These are phyloP conservation scores for Psilopogon haemacephalus DNA, from an alignment of 2,113 vertebrate species.

Conservation along the genomic window DNA sequence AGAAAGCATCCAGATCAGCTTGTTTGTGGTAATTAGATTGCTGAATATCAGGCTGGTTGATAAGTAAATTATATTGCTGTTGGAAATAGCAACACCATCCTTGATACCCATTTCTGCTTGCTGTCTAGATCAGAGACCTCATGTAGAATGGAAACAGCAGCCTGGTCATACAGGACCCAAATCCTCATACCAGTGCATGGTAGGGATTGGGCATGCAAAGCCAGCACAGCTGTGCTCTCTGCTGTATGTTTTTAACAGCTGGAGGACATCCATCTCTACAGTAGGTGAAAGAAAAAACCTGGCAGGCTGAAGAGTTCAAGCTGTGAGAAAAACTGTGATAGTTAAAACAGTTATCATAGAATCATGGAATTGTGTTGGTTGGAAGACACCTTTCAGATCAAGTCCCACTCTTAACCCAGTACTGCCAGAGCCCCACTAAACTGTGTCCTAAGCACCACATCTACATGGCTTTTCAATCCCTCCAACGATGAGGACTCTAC, in stretches of 20 bases:
- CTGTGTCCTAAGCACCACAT: too few relatives aligned
- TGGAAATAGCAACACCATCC: not conserved
- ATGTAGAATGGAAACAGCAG: not conserved
- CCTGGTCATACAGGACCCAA: rapidly evolving
- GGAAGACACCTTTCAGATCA: too few relatives aligned
- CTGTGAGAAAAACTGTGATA: too few relatives aligned
- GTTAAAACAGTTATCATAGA: too few relatives aligned
- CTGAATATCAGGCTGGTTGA: not conserved
- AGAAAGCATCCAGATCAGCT: not conserved
- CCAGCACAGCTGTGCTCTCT: not conserved
- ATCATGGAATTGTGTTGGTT: too few relatives aligned
- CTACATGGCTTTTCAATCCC: too few relatives aligned
- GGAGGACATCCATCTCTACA: not conserved
- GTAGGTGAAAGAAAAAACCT: too few relatives aligned
- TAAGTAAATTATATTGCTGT: not conserved
- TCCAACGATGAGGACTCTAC: too few relatives aligned
- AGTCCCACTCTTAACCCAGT: too few relatives aligned
- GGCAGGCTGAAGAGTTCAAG: too few relatives aligned
- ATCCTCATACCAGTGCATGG: rapidly evolving
- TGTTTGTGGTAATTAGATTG: not conserved
- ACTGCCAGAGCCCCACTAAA: too few relatives aligned
- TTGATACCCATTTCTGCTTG: not conserved
- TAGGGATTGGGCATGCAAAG: not conserved
- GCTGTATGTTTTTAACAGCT: not conserved
- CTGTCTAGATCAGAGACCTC: not conserved